These are phyloP conservation scores for Scaptomyza tumidula DNA, from an alignment of 2,888 invertebrate species.

Conservation along the genomic window DNA sequence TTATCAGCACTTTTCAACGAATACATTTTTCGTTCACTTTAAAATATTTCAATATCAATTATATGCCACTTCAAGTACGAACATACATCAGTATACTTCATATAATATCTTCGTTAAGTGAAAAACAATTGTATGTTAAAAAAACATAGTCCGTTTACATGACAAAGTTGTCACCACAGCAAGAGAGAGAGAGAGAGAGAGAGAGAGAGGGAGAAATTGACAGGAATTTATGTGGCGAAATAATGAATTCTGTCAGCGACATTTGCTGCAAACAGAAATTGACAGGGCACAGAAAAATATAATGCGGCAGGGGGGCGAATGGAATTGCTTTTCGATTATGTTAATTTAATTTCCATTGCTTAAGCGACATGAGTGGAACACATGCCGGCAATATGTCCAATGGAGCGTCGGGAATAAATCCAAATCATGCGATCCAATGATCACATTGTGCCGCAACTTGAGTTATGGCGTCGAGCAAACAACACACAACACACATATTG, in stretches of 20 bases:
- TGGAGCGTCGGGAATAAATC: conserved; percentile 74
- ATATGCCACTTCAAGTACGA: neutral
- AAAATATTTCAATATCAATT: neutral
- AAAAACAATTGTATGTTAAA: neutral
- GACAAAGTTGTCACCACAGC: conserved; percentile 23
- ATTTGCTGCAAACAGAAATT: conserved; percentile 61
- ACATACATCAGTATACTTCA: neutral
- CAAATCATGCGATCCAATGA: conserved; percentile 81
- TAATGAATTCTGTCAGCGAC: conserved; percentile 78
- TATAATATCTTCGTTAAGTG: neutral
- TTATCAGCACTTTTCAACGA: neutral
- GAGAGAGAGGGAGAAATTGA: conserved; percentile 23
- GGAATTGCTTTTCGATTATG: conserved; percentile 78
- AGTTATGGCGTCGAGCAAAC: conserved; percentile 70
- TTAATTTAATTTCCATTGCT: conserved; percentile 74
- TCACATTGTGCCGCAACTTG: conserved; percentile 78
- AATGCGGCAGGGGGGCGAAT: conserved; percentile 27
- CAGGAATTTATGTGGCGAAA: conserved; percentile 79
- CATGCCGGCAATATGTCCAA: conserved; percentile 81
- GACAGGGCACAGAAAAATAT: conserved; percentile 48
- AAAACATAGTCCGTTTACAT: conserved; percentile 16
- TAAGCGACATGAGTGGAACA: conserved; percentile 72
- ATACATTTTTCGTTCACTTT: neutral
- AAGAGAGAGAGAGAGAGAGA: conserved; percentile 2
- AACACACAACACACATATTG: conserved; percentile 51